Evolutionary conservation across 2,888 invertebrate species (phyloP).

Genomic region (Lepidocyrtinus sp.): DNA sequence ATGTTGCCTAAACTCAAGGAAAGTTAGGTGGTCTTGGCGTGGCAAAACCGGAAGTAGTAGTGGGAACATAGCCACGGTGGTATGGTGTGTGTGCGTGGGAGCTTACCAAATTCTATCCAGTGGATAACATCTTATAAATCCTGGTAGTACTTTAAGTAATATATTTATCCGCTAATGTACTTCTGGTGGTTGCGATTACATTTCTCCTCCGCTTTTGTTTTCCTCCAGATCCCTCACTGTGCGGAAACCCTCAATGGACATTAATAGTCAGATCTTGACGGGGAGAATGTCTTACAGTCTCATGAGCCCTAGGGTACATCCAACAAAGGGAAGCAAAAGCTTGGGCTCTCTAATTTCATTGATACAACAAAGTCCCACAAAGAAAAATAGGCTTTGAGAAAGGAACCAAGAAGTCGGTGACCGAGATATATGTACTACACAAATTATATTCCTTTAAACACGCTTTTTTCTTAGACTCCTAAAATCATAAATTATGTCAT

Average conservation of each 20-base stretch:
- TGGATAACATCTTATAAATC: neutral
- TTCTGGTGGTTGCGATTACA: slow-evolving; percentile 12
- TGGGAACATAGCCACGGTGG: slow-evolving; percentile 4
- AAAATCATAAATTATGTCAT: slow-evolving; percentile 65
- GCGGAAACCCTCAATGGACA: slow-evolving; percentile 66
- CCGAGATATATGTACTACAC: neutral
- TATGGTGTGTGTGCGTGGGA: neutral
- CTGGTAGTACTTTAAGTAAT: neutral
- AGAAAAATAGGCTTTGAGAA: too few species aligned
- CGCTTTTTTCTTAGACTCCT: slow-evolving; percentile 28
- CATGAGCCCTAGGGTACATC: slow-evolving; percentile 32
- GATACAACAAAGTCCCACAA: slow-evolving; percentile 25
- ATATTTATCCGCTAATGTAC: slow-evolving; percentile 41
- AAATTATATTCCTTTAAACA: slow-evolving; percentile 10
- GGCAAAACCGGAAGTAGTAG: slow-evolving; percentile 46
- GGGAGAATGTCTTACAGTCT: slow-evolving; percentile 37
- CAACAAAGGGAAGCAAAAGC: slow-evolving; percentile 34
- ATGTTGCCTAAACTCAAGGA: neutral
- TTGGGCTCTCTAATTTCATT: slow-evolving; percentile 12
- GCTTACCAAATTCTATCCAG: neutral
- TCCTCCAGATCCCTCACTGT: slow-evolving; percentile 53
- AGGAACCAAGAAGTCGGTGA: slow-evolving; percentile 12
- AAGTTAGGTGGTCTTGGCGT: slow-evolving; percentile 25
- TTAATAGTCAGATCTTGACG: slow-evolving; percentile 53
- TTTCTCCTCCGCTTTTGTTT: slow-evolving; percentile 39